Evolutionary conservation across 2,113 vertebrate genomes (phyloP).

Genomic region (Orientallactaga bullata): DNA sequence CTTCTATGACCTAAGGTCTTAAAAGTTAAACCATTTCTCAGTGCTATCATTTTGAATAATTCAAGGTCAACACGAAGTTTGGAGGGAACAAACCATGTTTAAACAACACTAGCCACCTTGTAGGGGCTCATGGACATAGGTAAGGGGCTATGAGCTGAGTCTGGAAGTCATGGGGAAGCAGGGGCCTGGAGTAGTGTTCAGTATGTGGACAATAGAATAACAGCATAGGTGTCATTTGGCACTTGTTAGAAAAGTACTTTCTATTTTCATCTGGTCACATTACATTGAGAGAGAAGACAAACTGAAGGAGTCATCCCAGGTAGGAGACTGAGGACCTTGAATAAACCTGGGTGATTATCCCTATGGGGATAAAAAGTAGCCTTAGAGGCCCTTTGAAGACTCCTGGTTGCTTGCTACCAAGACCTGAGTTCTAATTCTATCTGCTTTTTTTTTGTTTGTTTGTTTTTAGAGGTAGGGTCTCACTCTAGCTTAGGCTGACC

Average conservation of each 20-base stretch:
- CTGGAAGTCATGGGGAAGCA: not conserved
- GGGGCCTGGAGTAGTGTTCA: not conserved
- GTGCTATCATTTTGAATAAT: not conserved
- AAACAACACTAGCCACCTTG: not conserved
- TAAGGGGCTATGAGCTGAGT: not conserved
- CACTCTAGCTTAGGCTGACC: too few species aligned
- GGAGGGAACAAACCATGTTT: not conserved
- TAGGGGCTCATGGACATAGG: not conserved
- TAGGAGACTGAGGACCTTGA: not conserved
- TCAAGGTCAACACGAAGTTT: not conserved
- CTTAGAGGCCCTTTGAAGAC: not conserved
- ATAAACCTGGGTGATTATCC: not conserved
- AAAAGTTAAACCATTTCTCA: not conserved
- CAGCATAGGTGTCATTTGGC: not conserved
- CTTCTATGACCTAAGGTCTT: not conserved
- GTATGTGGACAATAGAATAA: not conserved
- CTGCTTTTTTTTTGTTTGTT: too few species aligned
- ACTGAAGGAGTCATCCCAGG: not conserved
- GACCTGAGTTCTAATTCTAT: not conserved
- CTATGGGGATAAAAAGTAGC: not conserved
- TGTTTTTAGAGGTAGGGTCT: too few species aligned
- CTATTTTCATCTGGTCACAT: not conserved
- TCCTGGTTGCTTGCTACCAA: not conserved
- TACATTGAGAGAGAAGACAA: not conserved
- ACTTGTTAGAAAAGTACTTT: constrained; percentile 1